A percentile compares a stretch with the other conserved stretches of the same genome.
phyloP scores from a whole-genome alignment of 2,888 invertebrate species.

The Branchellion lobata region DNA sequence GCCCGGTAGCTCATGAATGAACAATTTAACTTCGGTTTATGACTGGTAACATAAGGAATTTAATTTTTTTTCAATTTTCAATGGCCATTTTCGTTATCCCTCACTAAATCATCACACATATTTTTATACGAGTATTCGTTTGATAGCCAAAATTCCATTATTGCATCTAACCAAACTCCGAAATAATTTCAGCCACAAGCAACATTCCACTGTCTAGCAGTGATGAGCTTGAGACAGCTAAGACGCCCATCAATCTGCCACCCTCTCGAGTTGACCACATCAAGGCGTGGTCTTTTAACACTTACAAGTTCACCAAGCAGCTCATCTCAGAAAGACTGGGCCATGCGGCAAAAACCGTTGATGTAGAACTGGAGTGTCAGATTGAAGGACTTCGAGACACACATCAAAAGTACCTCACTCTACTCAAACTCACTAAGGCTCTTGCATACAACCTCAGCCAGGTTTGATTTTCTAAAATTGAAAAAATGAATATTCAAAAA shows the following conservation, averaged over 20 bases:
- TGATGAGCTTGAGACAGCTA: slow-evolving; percentile 21
- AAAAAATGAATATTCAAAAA: too few species aligned
- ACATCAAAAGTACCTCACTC: slow-evolving; percentile 78
- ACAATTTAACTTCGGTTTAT: neutral
- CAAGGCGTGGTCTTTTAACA: slow-evolving; percentile 95
- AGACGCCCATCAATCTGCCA: slow-evolving; percentile 17
- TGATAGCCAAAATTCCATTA: too few species aligned
- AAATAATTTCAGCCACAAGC: slow-evolving; percentile 45
- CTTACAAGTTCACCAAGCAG: slow-evolving; percentile 96
- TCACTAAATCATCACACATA: too few species aligned
- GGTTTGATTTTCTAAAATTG: slow-evolving; percentile 64
- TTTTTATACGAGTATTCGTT: too few species aligned
- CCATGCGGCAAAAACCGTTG: slow-evolving; percentile 66
- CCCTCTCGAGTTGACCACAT: slow-evolving; percentile 73
- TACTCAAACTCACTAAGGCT: slow-evolving; percentile 80
- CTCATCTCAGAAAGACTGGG: slow-evolving; percentile 93
- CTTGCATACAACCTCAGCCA: slow-evolving; percentile 75
- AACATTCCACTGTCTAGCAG: slow-evolving; percentile 47
- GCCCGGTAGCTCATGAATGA: neutral
- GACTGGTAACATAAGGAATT: too few species aligned
- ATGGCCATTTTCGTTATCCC: too few species aligned
- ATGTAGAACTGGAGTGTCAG: slow-evolving; percentile 83
- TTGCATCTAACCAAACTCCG: too few species aligned
- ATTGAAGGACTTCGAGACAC: slow-evolving; percentile 90
- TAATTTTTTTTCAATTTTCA: too few species aligned